Base-by-base conservation (phyloP, 2,888 invertebrate species). In the Elmis aenea region DNA sequence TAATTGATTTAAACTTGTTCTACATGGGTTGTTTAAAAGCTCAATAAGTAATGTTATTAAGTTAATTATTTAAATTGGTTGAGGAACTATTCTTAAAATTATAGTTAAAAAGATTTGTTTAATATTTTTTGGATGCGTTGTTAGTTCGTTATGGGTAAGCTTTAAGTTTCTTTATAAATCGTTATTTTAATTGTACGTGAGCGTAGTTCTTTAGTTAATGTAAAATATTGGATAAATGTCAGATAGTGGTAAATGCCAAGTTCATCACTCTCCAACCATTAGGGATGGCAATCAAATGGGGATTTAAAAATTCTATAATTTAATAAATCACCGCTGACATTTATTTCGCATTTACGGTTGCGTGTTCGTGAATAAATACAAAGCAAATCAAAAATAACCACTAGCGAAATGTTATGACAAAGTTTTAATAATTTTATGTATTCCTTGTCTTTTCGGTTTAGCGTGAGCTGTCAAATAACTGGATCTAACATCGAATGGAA, bases 311-410 rank as follows among this genome's bases (percentile, higher is more conserved):
- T 18, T 18, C 18, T 8, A 18, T 18, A 18, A 18, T 18, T 18
- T 8, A 18, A 18, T 18, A 18, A 18, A 36, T 36, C 20, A 25
- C 24, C 13, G 20, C 44, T 47, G 47, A 47, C 47, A 47, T 47
- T 47, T 47, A 42, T 33, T 33, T 33, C 35, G 21, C 34, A 38
- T 24, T 23, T 26, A 22, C 13, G 26, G 32, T 47, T 44, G 44
- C 42, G 47, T 42, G 42, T 23, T 37, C 33, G 32, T 11, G 34
- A 38, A 32, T 34, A 38, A 42, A 42, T 42, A 35, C 32, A 33
- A 47, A 42, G 32, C 42, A 37, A 47, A 47, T 47, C 46, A 38
- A 44, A 42, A 47, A 45, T 42, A 47, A 45, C 42, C 35, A 27
- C 26, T 32, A 37, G 42, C 37, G 28, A 38, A 35, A 42, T 26